Evolutionary conservation across 2,113 vertebrate species (phyloP), one percentile per base, ranked within the genome.

Genomic region (Nettapus auritus): DNA sequence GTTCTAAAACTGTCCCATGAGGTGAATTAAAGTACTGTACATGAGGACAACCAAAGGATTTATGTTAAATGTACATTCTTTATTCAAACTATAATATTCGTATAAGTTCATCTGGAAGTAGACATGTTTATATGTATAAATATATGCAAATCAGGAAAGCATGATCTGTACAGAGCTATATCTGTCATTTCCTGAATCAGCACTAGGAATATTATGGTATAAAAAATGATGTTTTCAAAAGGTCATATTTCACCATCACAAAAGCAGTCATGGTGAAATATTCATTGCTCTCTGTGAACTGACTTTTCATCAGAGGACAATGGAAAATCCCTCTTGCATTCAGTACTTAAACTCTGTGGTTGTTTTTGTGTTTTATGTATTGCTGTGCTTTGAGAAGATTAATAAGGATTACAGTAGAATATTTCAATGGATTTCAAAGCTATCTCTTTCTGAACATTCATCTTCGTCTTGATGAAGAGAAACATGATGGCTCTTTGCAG

Each of bases 21-120:
- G 55, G 28, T 25, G 13, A 76, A 21, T n/a, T 68, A 26, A 57
- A 48, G 31, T 23, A 48, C 75, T 11, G 14, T 38, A 8, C 36
- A 68, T 53, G 21, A 76, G 2, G 3, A 40, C 26, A 74, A 40
- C 7, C 23, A 56, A 76, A 20, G 9, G 16, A 40, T 36, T 59
- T 0, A 1, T 2, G 6, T 64, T 23, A 80, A 90, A 64, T 13
- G 3, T n/a, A 26, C 13, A 25, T 0, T 4, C 9, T 4, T 55
- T 44, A 50, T 44, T 88, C 11, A 52, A 59, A 74, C 19, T 52
- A 42, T 57, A 80, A 48, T 44, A 3, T 64, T 57, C 9, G 1
- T 29, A 55, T 4, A 60, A 25, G 26, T 78, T 81, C 11, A 60
- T 40, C 33, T 80, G 33, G 34, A 77, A 88, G 34, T 34, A 70